phyloP scores from a whole-genome alignment of 2,888 invertebrate species.

The Lasioglossum morio region DNA sequence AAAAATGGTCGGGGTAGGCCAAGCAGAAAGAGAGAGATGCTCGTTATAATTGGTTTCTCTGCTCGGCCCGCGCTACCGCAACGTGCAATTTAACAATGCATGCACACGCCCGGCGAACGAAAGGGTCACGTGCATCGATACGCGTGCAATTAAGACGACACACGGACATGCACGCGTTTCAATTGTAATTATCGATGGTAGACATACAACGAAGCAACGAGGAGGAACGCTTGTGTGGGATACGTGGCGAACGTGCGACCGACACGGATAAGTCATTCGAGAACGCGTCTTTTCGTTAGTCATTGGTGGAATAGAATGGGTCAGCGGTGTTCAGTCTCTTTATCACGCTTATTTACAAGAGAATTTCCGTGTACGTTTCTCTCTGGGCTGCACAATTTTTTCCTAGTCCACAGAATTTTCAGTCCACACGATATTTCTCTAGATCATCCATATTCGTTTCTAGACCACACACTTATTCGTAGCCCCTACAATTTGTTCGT shows the following conservation, averaged over 20 bases:
- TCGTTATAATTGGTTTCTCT: slow-evolving; percentile 10
- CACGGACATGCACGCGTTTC: slow-evolving; percentile 40
- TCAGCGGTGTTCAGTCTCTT: not conserved
- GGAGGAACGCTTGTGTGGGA: not conserved
- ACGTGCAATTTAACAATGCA: slow-evolving; percentile 4
- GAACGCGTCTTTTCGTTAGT: slow-evolving; percentile 3
- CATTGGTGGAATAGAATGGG: not conserved
- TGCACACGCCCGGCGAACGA: not conserved
- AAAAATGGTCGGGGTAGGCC: not conserved
- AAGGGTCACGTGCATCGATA: slow-evolving; percentile 34
- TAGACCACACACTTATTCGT: not conserved
- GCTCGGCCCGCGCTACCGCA: not conserved
- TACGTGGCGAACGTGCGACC: not conserved
- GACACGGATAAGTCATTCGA: not conserved
- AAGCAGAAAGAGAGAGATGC: not conserved
- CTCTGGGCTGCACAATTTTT: not conserved
- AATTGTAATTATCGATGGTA: slow-evolving; percentile 46
- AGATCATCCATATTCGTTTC: not conserved
- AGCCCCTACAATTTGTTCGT: not conserved
- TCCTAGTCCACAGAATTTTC: not conserved
- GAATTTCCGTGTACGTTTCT: not conserved
- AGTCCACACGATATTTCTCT: not conserved
- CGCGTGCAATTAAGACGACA: slow-evolving; percentile 43
- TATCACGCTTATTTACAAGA: not conserved
- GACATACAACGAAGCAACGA: slow-evolving; percentile 4